Conservation (phyloP, 2,888 invertebrate genomes). For the Deladenus siricidicola region DNA sequence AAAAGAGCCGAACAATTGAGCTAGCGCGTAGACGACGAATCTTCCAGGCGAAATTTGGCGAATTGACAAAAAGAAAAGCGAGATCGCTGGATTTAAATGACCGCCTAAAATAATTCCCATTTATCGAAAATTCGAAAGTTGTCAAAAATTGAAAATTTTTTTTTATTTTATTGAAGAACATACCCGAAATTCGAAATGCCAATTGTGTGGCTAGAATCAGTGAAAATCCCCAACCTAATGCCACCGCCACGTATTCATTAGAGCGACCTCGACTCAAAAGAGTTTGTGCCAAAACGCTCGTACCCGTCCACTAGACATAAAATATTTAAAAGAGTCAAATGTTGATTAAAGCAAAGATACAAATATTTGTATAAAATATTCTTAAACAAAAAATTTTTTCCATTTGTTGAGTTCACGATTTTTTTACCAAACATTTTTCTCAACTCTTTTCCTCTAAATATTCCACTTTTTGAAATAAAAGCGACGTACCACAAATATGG, state of each 20-base stretch:
- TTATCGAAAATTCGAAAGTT: neutral
- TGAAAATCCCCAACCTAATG: conserved; percentile 47
- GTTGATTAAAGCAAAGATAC: neutral
- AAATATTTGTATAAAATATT: neutral
- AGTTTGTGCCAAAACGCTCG: neutral
- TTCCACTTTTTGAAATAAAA: too few species aligned
- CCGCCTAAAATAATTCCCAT: conserved; percentile 23
- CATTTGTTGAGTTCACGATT: too few species aligned
- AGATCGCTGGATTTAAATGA: conserved; percentile 28
- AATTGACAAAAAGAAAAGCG: conserved; percentile 17
- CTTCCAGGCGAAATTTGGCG: conserved; percentile 14
- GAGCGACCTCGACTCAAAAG: conserved; percentile 1
- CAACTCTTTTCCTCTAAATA: too few species aligned
- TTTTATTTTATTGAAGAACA: neutral
- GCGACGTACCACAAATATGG: conserved; percentile 15
- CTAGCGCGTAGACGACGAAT: conserved; percentile 16
- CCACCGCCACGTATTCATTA: neutral
- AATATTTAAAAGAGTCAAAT: neutral
- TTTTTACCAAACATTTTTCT: too few species aligned
- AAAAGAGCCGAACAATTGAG: conserved; percentile 28
- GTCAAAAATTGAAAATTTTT: neutral
- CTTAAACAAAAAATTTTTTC: too few species aligned
- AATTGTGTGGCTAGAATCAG: conserved; percentile 42
- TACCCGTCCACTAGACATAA: conserved; percentile 4
- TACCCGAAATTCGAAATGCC: conserved; percentile 35